Evolutionary conservation across 1,140 invertebrate species (phyloP).

Genomic region (Cydia pomonella): DNA sequence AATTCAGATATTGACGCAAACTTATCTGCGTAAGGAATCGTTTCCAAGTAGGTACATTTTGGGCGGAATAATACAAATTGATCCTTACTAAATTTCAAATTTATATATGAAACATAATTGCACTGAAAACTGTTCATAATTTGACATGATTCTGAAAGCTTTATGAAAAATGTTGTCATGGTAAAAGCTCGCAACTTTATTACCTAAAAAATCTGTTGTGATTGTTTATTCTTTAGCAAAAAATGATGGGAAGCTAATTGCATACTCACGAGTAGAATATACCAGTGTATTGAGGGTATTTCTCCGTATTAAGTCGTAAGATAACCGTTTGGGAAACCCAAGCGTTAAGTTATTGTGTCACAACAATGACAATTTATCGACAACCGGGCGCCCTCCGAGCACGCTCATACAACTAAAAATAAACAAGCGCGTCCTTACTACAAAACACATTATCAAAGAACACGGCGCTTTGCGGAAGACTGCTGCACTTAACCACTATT

Average conservation of each 20-base stretch:
- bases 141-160: too few species aligned
- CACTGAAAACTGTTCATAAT: too few species aligned
- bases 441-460: conserved; percentile 67
- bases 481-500: conserved; percentile 48
- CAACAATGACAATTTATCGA: conserved; percentile 64
- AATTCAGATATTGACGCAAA: too few species aligned
- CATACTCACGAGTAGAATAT: neutral
- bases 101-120: too few species aligned
- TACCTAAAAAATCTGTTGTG: neutral
- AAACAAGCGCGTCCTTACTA: conserved; percentile 55
- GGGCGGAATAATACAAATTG: too few species aligned
- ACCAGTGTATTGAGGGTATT: conserved; percentile 41
- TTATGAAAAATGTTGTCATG: too few species aligned
- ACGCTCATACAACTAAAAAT: conserved; percentile 61
- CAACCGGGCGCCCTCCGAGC: conserved; percentile 48
- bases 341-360: conserved; percentile 55
- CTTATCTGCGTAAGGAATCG: too few species aligned
- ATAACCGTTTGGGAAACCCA: conserved; percentile 40
- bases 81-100: too few species aligned
- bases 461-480: conserved; percentile 66
- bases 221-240: neutral
- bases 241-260: neutral
- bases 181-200: neutral
- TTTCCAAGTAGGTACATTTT: too few species aligned
- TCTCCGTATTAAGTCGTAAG: conserved; percentile 44